Evolutionary conservation across 37 sponge, comb jelly and placozoan species (phyloP).

Genomic region (Geodia barretti): DNA sequence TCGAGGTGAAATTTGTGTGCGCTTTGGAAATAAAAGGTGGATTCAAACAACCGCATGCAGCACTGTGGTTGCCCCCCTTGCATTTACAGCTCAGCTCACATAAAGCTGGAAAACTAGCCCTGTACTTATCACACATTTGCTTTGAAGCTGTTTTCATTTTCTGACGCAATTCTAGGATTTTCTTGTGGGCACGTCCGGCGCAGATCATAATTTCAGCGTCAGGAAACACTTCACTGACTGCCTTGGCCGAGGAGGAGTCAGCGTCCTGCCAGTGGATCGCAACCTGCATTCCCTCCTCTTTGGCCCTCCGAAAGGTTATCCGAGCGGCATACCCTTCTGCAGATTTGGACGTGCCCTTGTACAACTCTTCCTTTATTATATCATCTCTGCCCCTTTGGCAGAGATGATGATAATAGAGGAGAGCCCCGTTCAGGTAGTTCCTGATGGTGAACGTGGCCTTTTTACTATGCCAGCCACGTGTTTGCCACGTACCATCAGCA

Average conservation of each 20-base stretch:
- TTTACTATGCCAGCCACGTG: constrained; percentile 5
- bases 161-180: background rate
- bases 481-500: too few species aligned
- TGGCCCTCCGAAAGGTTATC: constrained; percentile 19
- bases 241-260: too few species aligned
- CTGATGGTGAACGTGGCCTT: constrained; percentile 22
- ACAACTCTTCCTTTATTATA: constrained; percentile 21
- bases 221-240: background rate
- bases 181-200: too few species aligned
- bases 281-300: constrained; percentile 27
- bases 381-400: constrained; percentile 38
- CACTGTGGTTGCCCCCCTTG: constrained; percentile 1
- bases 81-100: constrained; percentile 18
- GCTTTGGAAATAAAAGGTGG: constrained; percentile 13
- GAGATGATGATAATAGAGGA: constrained; percentile 33
- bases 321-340: constrained; percentile 46
- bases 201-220: too few species aligned
- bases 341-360: constrained; percentile 30
- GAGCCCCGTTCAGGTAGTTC: constrained; percentile 20
- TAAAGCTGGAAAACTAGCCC: constrained; percentile 10
- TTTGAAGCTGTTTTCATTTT: constrained; percentile 21
- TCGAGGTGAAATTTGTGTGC: constrained; percentile 15
- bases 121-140: background rate
- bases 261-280: constrained; percentile 50
- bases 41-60: constrained; percentile 44